Evolutionary conservation across 2,888 invertebrate genomes (phyloP), one percentile per base, ranked within the genome.

Genomic region (Trachelus stipa): DNA sequence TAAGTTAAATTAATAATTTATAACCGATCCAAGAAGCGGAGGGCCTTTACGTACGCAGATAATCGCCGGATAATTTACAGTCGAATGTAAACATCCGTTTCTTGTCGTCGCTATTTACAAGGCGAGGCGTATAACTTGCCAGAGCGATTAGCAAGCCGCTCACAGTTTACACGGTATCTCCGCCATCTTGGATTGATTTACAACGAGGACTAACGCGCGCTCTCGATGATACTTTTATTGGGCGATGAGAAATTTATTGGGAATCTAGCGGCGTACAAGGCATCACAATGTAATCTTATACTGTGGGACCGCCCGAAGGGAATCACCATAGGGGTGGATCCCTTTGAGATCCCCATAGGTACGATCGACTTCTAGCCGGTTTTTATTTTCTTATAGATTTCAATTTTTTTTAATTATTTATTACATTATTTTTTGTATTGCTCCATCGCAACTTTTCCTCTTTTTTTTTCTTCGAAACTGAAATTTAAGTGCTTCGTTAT

Each of bases 161-260:
- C 74, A 80, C 81, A 82, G 81, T 84, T 83, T 87, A 84, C 86
- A 82, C 79, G 85, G 83, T 87, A 87, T 87, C 87, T 86, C 83
- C 86, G 84, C 88, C 85, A 88, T 88, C 85, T 87, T 83, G 85
- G 87, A 87, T 88, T 88, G 89, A 89, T 88, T 90, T 89, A 90
- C 87, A 87, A 83, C 86, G 82, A 83, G 82, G 82, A 78, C 84
- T 83, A 82, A 81, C 83, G 82, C 82, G 81, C 81, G 80, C 84
- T 82, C 78, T 79, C 85, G 81, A 82, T 83, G 86, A 86, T 84
- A 86, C 83, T 85, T 89, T 89, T 88, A 88, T 86, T 84, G 86
- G 82, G 82, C 78, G 84, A 82, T 83, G 81, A 83, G 85, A 83
- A 87, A 88, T 88, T 89, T 88, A 88, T 88, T 85, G 86, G 83